Evolutionary conservation across 37 sponge, comb jelly and placozoan genomes (phyloP).

Genomic region (Ephydatia muelleri): DNA sequence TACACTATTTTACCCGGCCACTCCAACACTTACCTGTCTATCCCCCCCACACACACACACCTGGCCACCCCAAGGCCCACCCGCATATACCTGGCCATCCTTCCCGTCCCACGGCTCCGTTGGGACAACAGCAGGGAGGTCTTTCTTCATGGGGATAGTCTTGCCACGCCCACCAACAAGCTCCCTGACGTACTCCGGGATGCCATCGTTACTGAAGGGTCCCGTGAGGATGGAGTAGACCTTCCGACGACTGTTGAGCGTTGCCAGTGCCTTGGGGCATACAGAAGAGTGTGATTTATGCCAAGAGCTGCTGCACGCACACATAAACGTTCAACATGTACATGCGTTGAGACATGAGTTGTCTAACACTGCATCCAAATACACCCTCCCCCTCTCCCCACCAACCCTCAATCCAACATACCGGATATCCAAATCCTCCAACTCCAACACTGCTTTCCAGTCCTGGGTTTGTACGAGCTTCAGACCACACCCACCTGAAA

Average conservation of each 20-base stretch:
- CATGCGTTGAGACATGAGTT: not conserved
- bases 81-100: constrained; percentile 82
- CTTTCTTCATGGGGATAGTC: constrained; percentile 54
- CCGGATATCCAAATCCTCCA: constrained; percentile 99
- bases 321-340: not conserved
- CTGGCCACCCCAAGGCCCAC: not conserved
- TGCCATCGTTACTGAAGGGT: constrained; percentile 76
- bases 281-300: no score
- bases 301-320: not conserved
- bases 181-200: constrained; percentile 81
- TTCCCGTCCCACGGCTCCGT: constrained; percentile 97
- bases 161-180: constrained; percentile 60
- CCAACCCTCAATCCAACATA: not conserved
- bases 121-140: constrained; percentile 51
- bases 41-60: not conserved
- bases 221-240: constrained; percentile 75
- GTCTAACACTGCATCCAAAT: not conserved
- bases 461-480: constrained; percentile 67
- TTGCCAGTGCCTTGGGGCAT: constrained; percentile 74
- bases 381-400: not conserved
- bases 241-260: constrained; percentile 77
- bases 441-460: constrained; percentile 85
- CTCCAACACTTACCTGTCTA: not conserved
- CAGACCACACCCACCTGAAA: constrained; percentile 92
- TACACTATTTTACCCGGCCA: not conserved